Percentiles rank a stretch among this genome's conserved stretches.
phyloP scores from a whole-genome alignment of 2,797 vertebrate species.

The Halcyon badia region DNA sequence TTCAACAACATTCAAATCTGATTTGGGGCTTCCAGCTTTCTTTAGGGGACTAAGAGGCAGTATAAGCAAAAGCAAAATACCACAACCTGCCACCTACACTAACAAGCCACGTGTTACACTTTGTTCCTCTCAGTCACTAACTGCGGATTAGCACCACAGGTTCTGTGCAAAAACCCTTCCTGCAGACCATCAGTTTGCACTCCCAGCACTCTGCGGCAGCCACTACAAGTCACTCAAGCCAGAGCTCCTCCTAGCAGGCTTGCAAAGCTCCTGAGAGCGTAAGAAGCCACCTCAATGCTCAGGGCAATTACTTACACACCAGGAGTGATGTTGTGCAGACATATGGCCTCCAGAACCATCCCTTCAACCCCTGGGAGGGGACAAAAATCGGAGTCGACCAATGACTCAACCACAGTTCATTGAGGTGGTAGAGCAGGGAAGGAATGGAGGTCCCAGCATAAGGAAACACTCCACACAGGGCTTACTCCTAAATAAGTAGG shows the following conservation, averaged over 20 bases:
- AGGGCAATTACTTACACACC: not conserved
- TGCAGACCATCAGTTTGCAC: not conserved
- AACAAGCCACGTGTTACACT: fast-evolving
- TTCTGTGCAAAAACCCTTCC: not conserved
- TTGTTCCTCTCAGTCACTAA: not conserved
- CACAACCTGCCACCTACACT: not conserved
- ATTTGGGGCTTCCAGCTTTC: not conserved
- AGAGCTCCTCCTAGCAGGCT: not conserved
- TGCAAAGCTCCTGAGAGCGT: not conserved
- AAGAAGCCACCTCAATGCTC: not conserved
- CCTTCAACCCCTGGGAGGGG: not conserved
- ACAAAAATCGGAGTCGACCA: not conserved
- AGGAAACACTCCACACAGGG: not conserved
- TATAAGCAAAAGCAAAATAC: not conserved
- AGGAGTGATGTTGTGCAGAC: not conserved
- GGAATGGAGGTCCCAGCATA: not conserved
- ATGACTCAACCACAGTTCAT: not conserved
- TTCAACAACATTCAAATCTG: not conserved
- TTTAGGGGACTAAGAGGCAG: not conserved
- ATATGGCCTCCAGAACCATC: not conserved
- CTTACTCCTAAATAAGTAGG: not conserved
- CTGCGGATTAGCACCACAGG: not conserved
- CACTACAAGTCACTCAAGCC: not conserved
- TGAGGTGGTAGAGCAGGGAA: not conserved
- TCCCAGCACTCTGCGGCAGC: not conserved